phyloP scores from a whole-genome alignment of 2,888 invertebrate genomes.

The Tetranychus piercei region DNA sequence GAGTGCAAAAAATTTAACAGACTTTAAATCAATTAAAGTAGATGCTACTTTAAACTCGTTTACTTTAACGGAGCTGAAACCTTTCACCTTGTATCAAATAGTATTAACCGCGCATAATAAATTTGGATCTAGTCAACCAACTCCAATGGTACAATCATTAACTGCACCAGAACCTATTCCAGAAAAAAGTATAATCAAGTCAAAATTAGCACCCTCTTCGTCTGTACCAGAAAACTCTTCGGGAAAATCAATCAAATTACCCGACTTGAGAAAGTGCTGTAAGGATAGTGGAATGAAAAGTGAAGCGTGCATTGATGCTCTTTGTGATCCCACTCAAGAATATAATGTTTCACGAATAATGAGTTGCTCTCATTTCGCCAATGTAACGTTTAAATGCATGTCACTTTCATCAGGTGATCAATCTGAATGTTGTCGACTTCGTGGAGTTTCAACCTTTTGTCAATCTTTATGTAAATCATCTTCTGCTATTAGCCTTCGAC shows the following conservation, averaged over 20 bases:
- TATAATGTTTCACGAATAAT: conserved; percentile 48
- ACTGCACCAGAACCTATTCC: conserved; percentile 33
- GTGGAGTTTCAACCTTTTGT: conserved; percentile 55
- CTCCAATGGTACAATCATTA: conserved; percentile 49
- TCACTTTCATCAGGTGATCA: conserved; percentile 56
- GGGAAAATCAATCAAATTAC: background rate
- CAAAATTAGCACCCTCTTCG: background rate
- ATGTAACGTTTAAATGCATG: conserved; percentile 53
- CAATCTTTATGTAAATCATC: conserved; percentile 53
- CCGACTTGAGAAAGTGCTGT: conserved; percentile 46
- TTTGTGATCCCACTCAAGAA: conserved; percentile 48
- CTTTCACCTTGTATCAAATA: conserved; percentile 66
- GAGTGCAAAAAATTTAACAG: background rate
- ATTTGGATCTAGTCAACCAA: conserved; percentile 57
- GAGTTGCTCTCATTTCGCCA: conserved; percentile 72
- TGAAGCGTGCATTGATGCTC: conserved; percentile 50
- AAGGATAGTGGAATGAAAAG: conserved; percentile 52
- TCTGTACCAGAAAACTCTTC: background rate
- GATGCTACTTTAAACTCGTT: conserved; percentile 21
- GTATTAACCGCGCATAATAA: conserved; percentile 51
- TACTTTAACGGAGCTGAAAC: conserved; percentile 45
- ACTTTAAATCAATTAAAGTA: conserved; percentile 2
- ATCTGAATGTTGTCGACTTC: conserved; percentile 54
- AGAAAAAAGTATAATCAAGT: conserved; percentile 2
- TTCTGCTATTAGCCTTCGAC: conserved; percentile 54